A percentile compares a stretch with the other conserved stretches of the same genome.
phyloP scores from a whole-genome alignment of 2,113 vertebrate genomes.

The Silurus meridionalis region DNA sequence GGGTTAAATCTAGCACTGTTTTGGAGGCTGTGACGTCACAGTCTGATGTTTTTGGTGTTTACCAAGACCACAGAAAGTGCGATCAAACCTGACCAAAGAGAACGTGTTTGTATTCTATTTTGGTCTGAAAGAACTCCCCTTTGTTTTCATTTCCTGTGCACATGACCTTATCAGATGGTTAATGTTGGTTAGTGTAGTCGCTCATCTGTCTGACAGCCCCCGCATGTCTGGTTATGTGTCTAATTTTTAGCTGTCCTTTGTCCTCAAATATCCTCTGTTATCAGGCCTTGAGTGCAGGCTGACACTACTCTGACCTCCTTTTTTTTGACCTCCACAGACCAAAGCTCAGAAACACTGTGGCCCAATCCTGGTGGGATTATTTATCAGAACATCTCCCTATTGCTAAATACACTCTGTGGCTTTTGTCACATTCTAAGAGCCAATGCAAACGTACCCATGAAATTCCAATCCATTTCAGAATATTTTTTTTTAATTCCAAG shows the following conservation, averaged over 20 bases:
- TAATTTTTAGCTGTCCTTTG: conserved; percentile 30
- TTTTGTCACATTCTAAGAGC: conserved; percentile 35
- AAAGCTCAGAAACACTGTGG: conserved; percentile 35
- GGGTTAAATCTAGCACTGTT: not conserved
- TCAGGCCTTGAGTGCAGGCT: conserved; percentile 42
- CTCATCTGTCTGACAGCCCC: conserved; percentile 20
- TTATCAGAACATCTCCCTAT: conserved; percentile 41
- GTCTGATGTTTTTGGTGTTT: conserved; percentile 45
- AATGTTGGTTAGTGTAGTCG: conserved; percentile 44
- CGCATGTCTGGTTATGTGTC: conserved; percentile 26
- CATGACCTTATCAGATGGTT: conserved; percentile 39
- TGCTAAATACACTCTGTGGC: conserved; percentile 50
- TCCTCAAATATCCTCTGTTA: conserved; percentile 48
- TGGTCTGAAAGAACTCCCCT: conserved; percentile 51
- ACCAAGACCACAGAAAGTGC: conserved; percentile 24
- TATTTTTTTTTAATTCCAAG: conserved; percentile 16
- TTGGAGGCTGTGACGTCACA: not conserved
- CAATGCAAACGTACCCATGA: conserved; percentile 34
- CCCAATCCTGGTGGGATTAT: conserved; percentile 48
- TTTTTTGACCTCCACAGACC: conserved; percentile 27
- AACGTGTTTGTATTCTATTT: conserved; percentile 47
- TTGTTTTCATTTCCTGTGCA: conserved; percentile 45
- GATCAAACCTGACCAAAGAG: conserved; percentile 44
- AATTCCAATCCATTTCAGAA: conserved; percentile 22
- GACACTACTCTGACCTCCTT: conserved; percentile 43